These are phyloP conservation scores for Aphidius colemani DNA, from an alignment of 2,888 invertebrate genomes.

Conservation along the genomic window DNA sequence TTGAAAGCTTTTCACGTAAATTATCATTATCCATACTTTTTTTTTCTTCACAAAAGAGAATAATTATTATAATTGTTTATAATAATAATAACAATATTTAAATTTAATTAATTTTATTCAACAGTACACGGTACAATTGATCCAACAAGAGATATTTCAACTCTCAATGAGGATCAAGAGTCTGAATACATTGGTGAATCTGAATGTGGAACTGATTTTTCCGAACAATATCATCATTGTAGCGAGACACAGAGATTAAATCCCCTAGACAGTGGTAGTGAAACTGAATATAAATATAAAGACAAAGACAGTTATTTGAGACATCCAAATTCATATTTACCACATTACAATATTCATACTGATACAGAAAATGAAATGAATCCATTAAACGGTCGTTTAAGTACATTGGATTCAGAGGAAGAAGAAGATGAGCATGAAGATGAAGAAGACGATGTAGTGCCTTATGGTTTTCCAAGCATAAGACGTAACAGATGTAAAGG, in stretches of 20 bases:
- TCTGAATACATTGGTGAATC: constrained; percentile 73
- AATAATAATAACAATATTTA: background rate
- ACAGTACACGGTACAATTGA: constrained; percentile 65
- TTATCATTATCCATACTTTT: constrained; percentile 6
- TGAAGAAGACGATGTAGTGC: constrained; percentile 60
- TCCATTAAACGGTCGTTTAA: constrained; percentile 55
- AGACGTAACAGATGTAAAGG: constrained; percentile 57
- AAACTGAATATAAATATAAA: constrained; percentile 63
- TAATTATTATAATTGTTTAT: background rate
- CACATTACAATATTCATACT: constrained; percentile 71
- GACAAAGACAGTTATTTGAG: constrained; percentile 73
- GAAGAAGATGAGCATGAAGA: constrained; percentile 54
- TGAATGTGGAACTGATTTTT: constrained; percentile 68
- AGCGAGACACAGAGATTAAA: constrained; percentile 65
- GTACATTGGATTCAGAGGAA: constrained; percentile 56
- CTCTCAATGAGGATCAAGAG: constrained; percentile 71
- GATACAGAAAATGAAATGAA: constrained; percentile 67
- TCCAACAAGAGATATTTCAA: constrained; percentile 69
- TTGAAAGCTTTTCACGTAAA: background rate
- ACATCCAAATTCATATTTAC: constrained; percentile 84
- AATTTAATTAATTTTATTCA: constrained; percentile 26
- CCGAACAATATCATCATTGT: constrained; percentile 62
- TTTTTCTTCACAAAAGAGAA: constrained; percentile 6
- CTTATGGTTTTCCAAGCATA: constrained; percentile 63
- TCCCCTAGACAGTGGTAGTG: constrained; percentile 69